Base-by-base conservation (phyloP, 2,888 invertebrate species). In the Crossocerus cetratus region DNA sequence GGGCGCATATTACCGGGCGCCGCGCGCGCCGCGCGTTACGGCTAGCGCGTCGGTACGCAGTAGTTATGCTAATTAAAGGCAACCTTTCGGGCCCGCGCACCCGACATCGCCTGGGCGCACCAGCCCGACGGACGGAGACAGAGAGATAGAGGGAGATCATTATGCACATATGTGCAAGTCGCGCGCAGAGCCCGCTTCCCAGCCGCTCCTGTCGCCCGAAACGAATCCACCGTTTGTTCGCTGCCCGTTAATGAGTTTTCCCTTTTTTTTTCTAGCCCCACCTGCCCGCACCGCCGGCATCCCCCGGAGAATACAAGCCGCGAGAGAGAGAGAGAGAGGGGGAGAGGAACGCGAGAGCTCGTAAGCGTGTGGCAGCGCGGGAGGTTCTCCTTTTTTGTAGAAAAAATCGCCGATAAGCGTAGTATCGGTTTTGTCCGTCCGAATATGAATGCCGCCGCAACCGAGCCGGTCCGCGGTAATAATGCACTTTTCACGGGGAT, bases 1-100 rank as follows among this genome's bases (percentile, higher is more conserved):
- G 89, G 88, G 86, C 88, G 88, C 88, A 88, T 88, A 89, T 90
- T 89, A 88, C 87, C 88, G 85, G 86, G 87, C 88, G 86, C 86
- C 86, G 87, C 88, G 86, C 86, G 79, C 82, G 80, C 45, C 78
- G 83, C 76, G 83, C 82, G 82, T 78, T 83, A 82, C 78, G 80
- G 81, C 81, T 79, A 74, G 73, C 81, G 32, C 32, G 83, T 84
- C 83, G 84, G 83, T 85, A 85, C 85, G 86, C 87, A 85, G 85
- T 86, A 87, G 86, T 87, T 88, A 87, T 84, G 87, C 85, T 89
- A 88, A 87, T 89, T 89, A 87, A 86, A 86, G 85, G 85, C 83
- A 82, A 74, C 78, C 79, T 77, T 75, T 82, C 78, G 74, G 72
- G 55, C 72, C 62, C 59, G 53, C 63, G 71, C 59, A 71, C 69